Evolutionary conservation across 2,888 invertebrate genomes (phyloP).

Genomic region (Choreutis nemorana): DNA sequence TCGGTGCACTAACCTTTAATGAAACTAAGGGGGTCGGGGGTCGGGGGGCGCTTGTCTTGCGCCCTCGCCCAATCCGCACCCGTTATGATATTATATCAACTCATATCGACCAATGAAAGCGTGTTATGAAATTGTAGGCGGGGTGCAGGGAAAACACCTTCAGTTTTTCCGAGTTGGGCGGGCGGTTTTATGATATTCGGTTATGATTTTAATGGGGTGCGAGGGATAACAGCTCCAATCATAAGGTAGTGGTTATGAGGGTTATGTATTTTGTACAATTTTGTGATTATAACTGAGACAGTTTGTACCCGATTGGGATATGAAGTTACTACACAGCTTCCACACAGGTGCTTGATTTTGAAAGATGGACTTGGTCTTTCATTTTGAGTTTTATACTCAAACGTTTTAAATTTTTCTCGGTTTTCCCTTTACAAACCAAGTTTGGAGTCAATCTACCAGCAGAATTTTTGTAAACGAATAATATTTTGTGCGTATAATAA

Average conservation of each 20-base stretch:
- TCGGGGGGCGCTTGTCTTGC: slow-evolving; percentile 34
- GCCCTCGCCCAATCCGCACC: slow-evolving; percentile 59
- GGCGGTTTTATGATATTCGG: slow-evolving; percentile 59
- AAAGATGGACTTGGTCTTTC: too few species aligned
- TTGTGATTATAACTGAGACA: too few species aligned
- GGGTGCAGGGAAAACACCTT: slow-evolving; percentile 35
- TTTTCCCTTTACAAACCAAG: too few species aligned
- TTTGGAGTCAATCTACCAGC: too few species aligned
- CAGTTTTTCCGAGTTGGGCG: slow-evolving; percentile 53
- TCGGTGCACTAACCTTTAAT: slow-evolving; percentile 54
- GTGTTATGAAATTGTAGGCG: slow-evolving; percentile 66
- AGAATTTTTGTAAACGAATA: too few species aligned
- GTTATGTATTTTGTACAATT: too few species aligned
- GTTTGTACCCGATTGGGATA: too few species aligned
- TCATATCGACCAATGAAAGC: slow-evolving; percentile 61
- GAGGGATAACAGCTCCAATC: slow-evolving; percentile 21
- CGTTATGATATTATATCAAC: slow-evolving; percentile 72
- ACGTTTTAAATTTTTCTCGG: too few species aligned
- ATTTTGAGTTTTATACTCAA: too few species aligned
- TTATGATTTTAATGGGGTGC: slow-evolving; percentile 56
- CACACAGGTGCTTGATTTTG: too few species aligned
- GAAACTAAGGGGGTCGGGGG: slow-evolving; percentile 28
- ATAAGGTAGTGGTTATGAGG: not conserved
- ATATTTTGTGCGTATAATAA: too few species aligned
- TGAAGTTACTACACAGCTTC: too few species aligned